Percentiles rank a stretch among this genome's conserved stretches.
phyloP scores from a whole-genome alignment of 2,113 vertebrate genomes.

The Eublepharis macularius region DNA sequence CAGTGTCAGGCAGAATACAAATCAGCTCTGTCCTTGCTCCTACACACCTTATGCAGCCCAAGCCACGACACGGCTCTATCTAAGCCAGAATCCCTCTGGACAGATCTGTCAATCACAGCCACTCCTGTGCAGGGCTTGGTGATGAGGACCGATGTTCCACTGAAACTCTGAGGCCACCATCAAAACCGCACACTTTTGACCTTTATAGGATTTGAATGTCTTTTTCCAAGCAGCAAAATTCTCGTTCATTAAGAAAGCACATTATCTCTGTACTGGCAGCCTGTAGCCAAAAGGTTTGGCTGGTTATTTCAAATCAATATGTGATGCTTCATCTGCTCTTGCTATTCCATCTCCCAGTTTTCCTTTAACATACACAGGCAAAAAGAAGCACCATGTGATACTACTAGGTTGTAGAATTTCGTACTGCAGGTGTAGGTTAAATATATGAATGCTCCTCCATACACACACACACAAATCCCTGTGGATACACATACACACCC shows the following conservation, averaged over 20 bases:
- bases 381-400: background rate
- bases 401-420: background rate
- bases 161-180: slow-evolving; percentile 33
- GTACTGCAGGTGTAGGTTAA: background rate
- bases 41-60: slow-evolving; percentile 32
- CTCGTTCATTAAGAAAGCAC: background rate
- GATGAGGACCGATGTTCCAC: slow-evolving; percentile 50
- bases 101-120: slow-evolving; percentile 50
- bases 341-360: background rate
- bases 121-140: slow-evolving; percentile 8
- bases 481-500: background rate
- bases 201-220: slow-evolving; percentile 15
- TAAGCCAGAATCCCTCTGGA: slow-evolving; percentile 27
- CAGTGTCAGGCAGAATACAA: background rate
- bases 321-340: background rate
- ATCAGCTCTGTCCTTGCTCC: slow-evolving; percentile 8
- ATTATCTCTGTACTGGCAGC: background rate
- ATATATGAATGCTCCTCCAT: background rate
- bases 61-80: slow-evolving; percentile 25
- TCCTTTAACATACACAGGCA: background rate
- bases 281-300: background rate
- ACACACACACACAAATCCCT: background rate
- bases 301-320: background rate
- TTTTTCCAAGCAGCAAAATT: background rate
- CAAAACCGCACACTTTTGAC: slow-evolving; percentile 25